Evolutionary conservation across 2,797 vertebrate species (phyloP).

Genomic region (Zalophus californianus): DNA sequence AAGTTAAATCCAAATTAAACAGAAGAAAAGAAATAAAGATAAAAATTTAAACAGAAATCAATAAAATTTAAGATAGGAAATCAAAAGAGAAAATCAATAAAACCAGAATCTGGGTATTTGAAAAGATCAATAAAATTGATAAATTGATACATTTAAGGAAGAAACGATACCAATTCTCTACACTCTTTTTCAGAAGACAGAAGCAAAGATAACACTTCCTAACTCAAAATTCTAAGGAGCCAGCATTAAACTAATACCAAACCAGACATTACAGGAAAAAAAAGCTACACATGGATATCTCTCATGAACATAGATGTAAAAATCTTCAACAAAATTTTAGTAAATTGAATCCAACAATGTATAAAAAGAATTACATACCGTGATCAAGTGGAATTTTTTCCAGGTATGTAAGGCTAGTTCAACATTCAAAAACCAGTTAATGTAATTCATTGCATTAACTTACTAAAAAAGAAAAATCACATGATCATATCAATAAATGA

Average conservation of each 20-base stretch:
- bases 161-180: background rate
- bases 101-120: background rate
- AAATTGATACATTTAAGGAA: background rate
- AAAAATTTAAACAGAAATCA: background rate
- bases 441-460: background rate
- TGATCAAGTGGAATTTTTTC: background rate
- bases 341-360: background rate
- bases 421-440: background rate
- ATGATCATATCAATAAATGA: background rate
- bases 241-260: background rate
- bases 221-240: background rate
- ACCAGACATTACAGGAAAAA: background rate
- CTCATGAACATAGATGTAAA: background rate
- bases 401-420: background rate
- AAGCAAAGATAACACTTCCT: background rate
- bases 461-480: background rate
- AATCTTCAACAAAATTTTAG: background rate
- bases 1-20: background rate
- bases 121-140: background rate
- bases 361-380: background rate
- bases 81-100: background rate
- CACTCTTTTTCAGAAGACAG: background rate
- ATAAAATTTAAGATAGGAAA: background rate
- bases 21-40: background rate
- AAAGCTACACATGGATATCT: background rate